phyloP scores from a whole-genome alignment of 2,797 vertebrate species.

The Gobio occitaniae region DNA sequence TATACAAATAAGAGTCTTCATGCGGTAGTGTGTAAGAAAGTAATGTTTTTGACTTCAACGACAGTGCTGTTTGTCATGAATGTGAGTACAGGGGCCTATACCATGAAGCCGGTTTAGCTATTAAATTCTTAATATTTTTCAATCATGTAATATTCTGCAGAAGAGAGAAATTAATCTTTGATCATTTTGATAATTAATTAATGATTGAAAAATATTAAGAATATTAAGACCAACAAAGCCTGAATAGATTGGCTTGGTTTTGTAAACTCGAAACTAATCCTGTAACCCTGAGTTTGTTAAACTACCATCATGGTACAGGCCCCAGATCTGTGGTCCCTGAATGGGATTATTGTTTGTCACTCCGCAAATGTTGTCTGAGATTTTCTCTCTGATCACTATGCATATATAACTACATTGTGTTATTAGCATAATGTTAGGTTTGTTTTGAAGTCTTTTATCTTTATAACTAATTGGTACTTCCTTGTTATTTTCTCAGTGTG shows the following conservation, averaged over 20 bases:
- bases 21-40: neutral
- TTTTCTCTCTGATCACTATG: slow-evolving; percentile 27
- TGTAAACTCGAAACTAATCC: too few relatives aligned
- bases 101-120: too few relatives aligned
- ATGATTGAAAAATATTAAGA: too few relatives aligned
- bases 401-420: slow-evolving; percentile 30
- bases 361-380: slow-evolving; percentile 19
- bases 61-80: neutral
- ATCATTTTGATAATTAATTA: too few relatives aligned
- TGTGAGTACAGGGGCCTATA: neutral
- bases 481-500: slow-evolving; percentile 27
- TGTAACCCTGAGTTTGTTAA: too few relatives aligned
- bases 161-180: too few relatives aligned
- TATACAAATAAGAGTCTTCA: neutral
- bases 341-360: slow-evolving; percentile 20
- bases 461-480: slow-evolving; percentile 28
- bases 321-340: neutral
- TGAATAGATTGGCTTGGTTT: too few relatives aligned
- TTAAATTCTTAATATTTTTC: too few relatives aligned
- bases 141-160: too few relatives aligned
- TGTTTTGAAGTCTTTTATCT: slow-evolving; percentile 48
- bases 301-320: too few relatives aligned
- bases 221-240: too few relatives aligned
- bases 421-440: slow-evolving; percentile 28
- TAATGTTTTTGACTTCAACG: neutral